A percentile compares a stretch with the other conserved stretches of the same genome.
These are phyloP conservation scores for Microplitis deprimator DNA, from an alignment of 2,888 invertebrate genomes.

Conservation along the genomic window DNA sequence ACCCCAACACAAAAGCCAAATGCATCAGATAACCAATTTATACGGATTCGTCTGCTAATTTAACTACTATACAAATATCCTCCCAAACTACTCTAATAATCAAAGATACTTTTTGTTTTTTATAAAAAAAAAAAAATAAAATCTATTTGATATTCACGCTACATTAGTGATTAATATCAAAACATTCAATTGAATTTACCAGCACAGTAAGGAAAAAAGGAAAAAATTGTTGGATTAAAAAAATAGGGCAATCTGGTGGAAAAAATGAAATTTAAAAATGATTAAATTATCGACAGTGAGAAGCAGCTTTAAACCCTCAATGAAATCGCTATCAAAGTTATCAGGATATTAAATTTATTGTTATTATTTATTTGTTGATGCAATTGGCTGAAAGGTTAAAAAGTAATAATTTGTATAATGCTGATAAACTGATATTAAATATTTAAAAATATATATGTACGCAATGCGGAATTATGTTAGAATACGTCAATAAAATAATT, in stretches of 20 bases:
- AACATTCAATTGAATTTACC: too few species aligned
- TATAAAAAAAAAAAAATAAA: background rate
- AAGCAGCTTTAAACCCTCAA: slow-evolving; percentile 2
- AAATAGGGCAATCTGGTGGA: background rate
- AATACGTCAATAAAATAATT: too few species aligned
- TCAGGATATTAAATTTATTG: too few species aligned
- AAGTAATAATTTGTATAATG: too few species aligned
- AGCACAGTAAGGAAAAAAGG: too few species aligned
- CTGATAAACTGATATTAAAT: background rate
- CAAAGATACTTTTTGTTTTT: background rate
- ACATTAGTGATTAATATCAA: too few species aligned
- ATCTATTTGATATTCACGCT: background rate
- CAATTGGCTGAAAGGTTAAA: too few species aligned
- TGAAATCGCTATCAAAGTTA: too few species aligned
- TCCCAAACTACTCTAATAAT: background rate
- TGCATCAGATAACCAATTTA: slow-evolving; percentile 4
- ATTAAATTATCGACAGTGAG: slow-evolving; percentile 26
- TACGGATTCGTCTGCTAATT: slow-evolving; percentile 7
- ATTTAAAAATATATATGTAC: background rate
- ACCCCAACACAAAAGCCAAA: background rate
- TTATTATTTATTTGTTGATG: background rate
- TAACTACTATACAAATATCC: background rate
- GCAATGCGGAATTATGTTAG: too few species aligned
- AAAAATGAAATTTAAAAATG: slow-evolving; percentile 19
- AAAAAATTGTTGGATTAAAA: too few species aligned